These are phyloP conservation scores for Drosophila erecta DNA, from an alignment of 1,140 invertebrate species.

Conservation along the genomic window DNA sequence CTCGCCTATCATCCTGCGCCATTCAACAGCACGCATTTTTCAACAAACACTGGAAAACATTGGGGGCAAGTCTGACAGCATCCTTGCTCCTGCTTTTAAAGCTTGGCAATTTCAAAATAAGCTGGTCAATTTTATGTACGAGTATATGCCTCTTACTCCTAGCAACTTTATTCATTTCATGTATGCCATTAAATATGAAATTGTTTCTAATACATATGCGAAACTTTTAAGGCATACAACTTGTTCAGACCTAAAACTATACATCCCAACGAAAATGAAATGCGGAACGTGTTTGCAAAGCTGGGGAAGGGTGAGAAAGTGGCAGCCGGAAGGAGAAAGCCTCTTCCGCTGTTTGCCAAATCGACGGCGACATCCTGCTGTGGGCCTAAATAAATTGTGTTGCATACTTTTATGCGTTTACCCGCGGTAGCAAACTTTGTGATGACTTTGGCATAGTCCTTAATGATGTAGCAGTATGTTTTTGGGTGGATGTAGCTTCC, in stretches of 20 bases:
- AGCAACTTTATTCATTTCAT: too few species aligned
- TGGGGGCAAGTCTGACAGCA: not conserved
- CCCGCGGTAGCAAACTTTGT: slow-evolving; percentile 22
- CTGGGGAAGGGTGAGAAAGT: not conserved
- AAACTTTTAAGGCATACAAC: too few species aligned
- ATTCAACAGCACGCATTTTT: slow-evolving; percentile 58
- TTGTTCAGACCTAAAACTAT: too few species aligned
- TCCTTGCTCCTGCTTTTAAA: not conserved
- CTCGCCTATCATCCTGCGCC: slow-evolving; percentile 27
- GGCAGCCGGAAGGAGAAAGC: slow-evolving; percentile 1
- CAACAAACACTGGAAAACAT: slow-evolving; percentile 36
- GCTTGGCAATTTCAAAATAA: not conserved
- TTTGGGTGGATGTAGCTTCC: not conserved
- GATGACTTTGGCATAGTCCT: slow-evolving; percentile 48
- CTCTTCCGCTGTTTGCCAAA: slow-evolving; percentile 65
- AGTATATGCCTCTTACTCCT: too few species aligned
- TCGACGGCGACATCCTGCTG: slow-evolving; percentile 64
- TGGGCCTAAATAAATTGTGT: slow-evolving; percentile 70
- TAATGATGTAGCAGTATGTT: slow-evolving; percentile 51
- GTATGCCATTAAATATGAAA: not conserved
- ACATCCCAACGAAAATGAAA: not conserved
- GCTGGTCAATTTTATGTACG: too few species aligned
- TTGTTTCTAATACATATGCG: too few species aligned
- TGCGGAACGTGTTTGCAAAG: not conserved
- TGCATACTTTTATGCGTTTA: slow-evolving; percentile 64